Percentiles rank a stretch among this genome's conserved stretches.
phyloP scores from a whole-genome alignment of 92 coral and sea anemone genomes.

The Siderastrea siderea region DNA sequence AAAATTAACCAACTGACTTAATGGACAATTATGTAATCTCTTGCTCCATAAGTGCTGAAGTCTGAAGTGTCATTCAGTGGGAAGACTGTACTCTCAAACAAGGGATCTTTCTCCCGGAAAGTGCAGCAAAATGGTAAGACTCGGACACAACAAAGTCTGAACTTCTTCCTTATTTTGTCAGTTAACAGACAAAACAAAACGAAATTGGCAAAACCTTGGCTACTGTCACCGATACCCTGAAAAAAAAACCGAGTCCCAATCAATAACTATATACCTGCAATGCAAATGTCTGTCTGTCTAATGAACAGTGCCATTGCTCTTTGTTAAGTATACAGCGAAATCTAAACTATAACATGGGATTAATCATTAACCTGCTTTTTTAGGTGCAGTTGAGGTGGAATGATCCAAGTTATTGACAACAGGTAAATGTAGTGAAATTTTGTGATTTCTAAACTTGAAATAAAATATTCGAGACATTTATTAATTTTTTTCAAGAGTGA shows the following conservation, averaged over 20 bases:
- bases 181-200: constrained; percentile 79
- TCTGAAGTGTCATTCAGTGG: constrained; percentile 3
- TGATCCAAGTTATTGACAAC: no score
- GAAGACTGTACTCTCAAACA: constrained; percentile 22
- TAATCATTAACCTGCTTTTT: no score
- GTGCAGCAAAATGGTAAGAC: neutral
- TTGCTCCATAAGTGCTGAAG: constrained; percentile 7
- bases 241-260: neutral
- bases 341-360: no score
- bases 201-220: constrained; percentile 84
- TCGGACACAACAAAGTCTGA: constrained; percentile 26
- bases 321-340: no score
- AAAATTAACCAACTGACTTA: neutral
- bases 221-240: constrained; percentile 82
- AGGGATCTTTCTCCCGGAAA: neutral
- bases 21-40: neutral
- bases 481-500: no score
- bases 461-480: no score
- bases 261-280: neutral
- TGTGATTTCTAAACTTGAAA: no score
- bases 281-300: no score
- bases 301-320: no score
- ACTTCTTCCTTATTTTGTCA: constrained; percentile 65
- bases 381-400: no score
- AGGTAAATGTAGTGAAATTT: no score